Percentiles rank a stretch among this genome's conserved stretches.
These are phyloP conservation scores for Gymnarchus niloticus DNA, from an alignment of 2,113 vertebrate species.

Conservation along the genomic window DNA sequence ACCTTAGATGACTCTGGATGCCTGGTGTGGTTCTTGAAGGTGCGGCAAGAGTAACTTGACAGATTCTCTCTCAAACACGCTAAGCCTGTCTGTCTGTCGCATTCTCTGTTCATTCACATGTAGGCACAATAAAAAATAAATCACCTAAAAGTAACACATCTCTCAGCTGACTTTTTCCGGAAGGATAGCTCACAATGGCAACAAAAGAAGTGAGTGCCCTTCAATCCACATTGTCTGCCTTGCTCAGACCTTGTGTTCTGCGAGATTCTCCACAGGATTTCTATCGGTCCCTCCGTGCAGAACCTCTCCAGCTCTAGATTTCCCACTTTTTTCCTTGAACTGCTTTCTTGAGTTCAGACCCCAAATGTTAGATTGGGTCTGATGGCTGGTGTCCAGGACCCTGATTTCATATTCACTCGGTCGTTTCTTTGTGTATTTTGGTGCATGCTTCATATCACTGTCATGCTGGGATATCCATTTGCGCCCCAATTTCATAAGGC, in stretches of 20 bases:
- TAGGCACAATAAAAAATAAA: too few species aligned
- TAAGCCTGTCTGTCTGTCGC: too few species aligned
- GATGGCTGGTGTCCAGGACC: not conserved
- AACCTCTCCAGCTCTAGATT: not conserved
- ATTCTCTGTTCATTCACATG: too few species aligned
- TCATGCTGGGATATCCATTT: slow-evolving; percentile 10
- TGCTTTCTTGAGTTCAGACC: slow-evolving; percentile 1
- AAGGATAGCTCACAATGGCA: too few species aligned
- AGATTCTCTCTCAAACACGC: too few species aligned
- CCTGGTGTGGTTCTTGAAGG: too few species aligned
- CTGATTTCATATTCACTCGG: not conserved
- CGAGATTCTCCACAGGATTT: not conserved
- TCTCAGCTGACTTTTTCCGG: too few species aligned
- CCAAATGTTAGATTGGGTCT: not conserved
- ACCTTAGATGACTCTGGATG: too few species aligned
- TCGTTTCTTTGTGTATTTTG: slow-evolving; percentile 4
- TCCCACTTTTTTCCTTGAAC: not conserved
- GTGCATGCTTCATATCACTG: not conserved
- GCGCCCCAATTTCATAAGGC: not conserved
- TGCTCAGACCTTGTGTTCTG: not conserved
- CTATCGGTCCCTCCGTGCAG: not conserved
- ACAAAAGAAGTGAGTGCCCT: too few species aligned
- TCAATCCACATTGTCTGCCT: not conserved
- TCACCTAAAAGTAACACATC: too few species aligned
- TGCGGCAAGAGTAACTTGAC: too few species aligned